Percentiles rank a stretch among this genome's conserved stretches.
Conservation (phyloP, 2,797 vertebrate species). For the Harpagifer antarcticus region DNA sequence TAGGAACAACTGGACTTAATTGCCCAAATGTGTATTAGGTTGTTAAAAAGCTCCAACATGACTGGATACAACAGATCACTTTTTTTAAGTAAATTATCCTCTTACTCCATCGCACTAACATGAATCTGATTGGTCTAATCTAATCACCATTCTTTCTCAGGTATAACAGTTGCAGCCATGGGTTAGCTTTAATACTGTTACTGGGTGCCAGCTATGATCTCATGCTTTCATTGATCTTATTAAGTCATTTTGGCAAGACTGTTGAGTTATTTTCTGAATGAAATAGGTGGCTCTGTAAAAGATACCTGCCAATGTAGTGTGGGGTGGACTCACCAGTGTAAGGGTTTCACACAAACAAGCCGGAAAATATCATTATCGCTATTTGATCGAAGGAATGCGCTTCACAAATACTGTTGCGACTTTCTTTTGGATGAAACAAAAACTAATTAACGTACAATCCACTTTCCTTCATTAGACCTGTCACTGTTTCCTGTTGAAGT, state of each 20-base stretch:
- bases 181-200: conserved; percentile 18
- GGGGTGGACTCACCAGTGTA: neutral
- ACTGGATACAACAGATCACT: neutral
- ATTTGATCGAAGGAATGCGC: neutral
- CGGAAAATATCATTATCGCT: neutral
- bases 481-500: conserved; percentile 14
- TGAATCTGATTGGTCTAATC: conserved; percentile 9
- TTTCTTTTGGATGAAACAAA: conserved; percentile 7
- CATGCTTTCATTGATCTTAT: conserved; percentile 34
- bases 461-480: neutral
- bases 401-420: neutral
- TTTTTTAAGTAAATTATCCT: neutral
- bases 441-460: neutral
- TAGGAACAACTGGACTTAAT: neutral
- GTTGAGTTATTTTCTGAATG: conserved; percentile 15
- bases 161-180: conserved; percentile 12
- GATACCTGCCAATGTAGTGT: neutral
- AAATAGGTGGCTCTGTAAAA: conserved; percentile 10
- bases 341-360: conserved; percentile 6
- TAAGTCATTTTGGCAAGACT: conserved; percentile 22
- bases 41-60: neutral
- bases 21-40: neutral
- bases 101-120: neutral
- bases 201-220: conserved; percentile 26
- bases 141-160: conserved; percentile 9